These are phyloP conservation scores for Stomatorhinus ivindoensis DNA, from an alignment of 2,113 vertebrate genomes.

Conservation along the genomic window DNA sequence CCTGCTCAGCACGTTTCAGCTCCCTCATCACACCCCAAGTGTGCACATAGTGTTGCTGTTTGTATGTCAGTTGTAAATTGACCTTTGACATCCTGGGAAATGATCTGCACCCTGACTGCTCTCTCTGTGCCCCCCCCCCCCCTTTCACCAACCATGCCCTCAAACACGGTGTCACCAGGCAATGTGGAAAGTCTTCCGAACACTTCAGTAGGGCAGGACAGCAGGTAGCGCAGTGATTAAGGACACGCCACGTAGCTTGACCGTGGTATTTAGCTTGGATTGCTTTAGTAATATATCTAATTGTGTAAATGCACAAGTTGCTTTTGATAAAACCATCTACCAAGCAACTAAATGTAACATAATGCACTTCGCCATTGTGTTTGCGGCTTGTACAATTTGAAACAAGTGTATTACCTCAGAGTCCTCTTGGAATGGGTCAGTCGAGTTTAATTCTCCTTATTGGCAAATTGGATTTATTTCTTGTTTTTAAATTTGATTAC, in stretches of 20 bases:
- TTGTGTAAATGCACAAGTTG: neutral
- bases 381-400: neutral
- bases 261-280: neutral
- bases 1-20: neutral
- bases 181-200: neutral
- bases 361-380: neutral
- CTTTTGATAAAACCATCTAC: neutral
- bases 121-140: neutral
- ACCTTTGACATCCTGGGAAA: neutral
- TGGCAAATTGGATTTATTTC: conserved; percentile 3
- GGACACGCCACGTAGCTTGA: neutral
- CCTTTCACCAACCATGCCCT: neutral
- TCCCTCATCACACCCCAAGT: neutral
- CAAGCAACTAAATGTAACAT: neutral
- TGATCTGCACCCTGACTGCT: neutral
- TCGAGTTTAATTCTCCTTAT: neutral
- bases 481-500: neutral
- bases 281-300: neutral
- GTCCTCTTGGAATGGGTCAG: neutral
- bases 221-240: neutral
- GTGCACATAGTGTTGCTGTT: neutral
- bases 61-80: neutral
- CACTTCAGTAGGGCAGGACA: neutral
- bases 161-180: neutral
- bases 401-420: neutral